These are phyloP conservation scores for Acipenser oxyrinchus DNA, from an alignment of 2,797 vertebrate genomes.

Conservation along the genomic window DNA sequence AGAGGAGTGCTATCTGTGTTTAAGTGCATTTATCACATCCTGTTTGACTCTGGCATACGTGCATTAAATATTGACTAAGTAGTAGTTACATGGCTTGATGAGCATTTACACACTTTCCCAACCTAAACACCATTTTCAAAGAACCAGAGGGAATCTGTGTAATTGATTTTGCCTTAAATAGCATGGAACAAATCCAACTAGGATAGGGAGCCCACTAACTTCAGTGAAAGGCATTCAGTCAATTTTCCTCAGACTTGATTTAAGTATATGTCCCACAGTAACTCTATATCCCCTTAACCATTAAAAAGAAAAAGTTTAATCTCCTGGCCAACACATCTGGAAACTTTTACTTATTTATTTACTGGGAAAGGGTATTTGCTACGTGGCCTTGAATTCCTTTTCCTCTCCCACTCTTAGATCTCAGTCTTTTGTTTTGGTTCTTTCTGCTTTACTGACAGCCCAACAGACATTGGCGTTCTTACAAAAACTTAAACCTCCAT, in stretches of 20 bases:
- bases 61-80: slow-evolving; percentile 26
- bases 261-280: slow-evolving; percentile 57
- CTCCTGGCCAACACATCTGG: slow-evolving; percentile 61
- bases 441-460: too few relatives aligned
- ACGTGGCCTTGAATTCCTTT: too few relatives aligned
- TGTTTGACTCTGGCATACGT: slow-evolving; percentile 12
- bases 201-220: slow-evolving; percentile 73
- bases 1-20: slow-evolving; percentile 13
- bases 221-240: slow-evolving; percentile 74
- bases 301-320: slow-evolving; percentile 72
- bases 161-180: slow-evolving; percentile 78
- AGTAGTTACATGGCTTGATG: slow-evolving; percentile 9
- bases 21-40: slow-evolving; percentile 22
- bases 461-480: too few relatives aligned
- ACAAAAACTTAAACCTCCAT: slow-evolving; percentile 37
- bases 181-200: slow-evolving; percentile 78
- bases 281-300: slow-evolving; percentile 73
- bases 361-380: slow-evolving; percentile 6
- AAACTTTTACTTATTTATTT: slow-evolving; percentile 39
- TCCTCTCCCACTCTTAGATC: too few relatives aligned
- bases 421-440: too few relatives aligned
- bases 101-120: slow-evolving; percentile 35
- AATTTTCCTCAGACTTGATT: slow-evolving; percentile 65
- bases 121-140: slow-evolving; percentile 22
- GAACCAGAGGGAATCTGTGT: slow-evolving; percentile 58